Percentiles rank a stretch among this genome's conserved stretches.
These are phyloP conservation scores for Pseudonaja textilis DNA, from an alignment of 2,113 vertebrate species.

Conservation along the genomic window DNA sequence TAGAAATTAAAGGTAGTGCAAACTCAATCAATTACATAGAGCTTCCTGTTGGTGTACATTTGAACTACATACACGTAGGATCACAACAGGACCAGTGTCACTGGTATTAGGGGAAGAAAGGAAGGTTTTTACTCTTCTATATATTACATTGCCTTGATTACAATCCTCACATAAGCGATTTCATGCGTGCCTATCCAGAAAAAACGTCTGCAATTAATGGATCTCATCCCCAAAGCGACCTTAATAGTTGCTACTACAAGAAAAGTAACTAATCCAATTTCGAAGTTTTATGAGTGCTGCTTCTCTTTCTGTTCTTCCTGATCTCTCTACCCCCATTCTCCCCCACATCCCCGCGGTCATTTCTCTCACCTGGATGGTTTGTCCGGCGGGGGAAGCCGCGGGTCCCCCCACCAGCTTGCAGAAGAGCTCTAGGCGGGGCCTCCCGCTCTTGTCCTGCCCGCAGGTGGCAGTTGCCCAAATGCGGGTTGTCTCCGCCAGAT, in stretches of 20 bases:
- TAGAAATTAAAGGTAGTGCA: neutral
- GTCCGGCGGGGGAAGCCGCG: constrained; percentile 64
- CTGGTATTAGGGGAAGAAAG: neutral
- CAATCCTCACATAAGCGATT: neutral
- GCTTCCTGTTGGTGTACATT: neutral
- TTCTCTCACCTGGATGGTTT: constrained; percentile 82
- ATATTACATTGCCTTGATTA: neutral
- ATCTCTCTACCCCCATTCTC: neutral
- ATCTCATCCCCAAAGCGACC: neutral
- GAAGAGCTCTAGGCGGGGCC: constrained; percentile 77
- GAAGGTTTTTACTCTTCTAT: neutral
- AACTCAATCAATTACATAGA: neutral
- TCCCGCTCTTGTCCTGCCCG: constrained; percentile 75
- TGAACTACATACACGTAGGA: neutral
- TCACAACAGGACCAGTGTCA: neutral
- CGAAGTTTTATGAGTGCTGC: neutral
- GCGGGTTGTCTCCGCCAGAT: constrained; percentile 76
- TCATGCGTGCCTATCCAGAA: neutral
- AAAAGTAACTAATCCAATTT: neutral
- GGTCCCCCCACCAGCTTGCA: constrained; percentile 91
- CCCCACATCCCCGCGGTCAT: too few species aligned
- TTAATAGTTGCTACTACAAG: neutral
- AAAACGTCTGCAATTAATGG: neutral
- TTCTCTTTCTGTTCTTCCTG: neutral
- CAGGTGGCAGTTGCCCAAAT: constrained; percentile 88